Conservation (phyloP, 2,888 invertebrate genomes). For the Drosophila borborema region DNA sequence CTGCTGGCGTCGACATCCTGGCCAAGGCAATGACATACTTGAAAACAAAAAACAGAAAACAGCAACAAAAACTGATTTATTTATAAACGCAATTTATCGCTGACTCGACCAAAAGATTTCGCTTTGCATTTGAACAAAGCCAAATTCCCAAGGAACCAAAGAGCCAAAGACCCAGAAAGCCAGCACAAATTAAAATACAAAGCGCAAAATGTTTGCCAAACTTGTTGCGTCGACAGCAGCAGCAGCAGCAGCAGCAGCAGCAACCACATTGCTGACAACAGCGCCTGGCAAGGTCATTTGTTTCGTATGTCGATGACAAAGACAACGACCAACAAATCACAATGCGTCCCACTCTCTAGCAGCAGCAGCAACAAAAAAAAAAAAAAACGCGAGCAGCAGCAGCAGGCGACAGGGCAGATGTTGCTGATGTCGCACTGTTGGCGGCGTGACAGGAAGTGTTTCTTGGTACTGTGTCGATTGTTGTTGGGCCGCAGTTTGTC, state of each 20-base stretch:
- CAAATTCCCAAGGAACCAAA: conserved; percentile 20
- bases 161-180: conserved; percentile 18
- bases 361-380: too few species aligned
- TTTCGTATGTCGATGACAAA: conserved; percentile 71
- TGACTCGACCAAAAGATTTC: conserved; percentile 50
- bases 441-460: conserved; percentile 68
- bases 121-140: conserved; percentile 58
- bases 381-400: too few species aligned
- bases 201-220: conserved; percentile 73
- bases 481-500: conserved; percentile 54
- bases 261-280: conserved; percentile 16
- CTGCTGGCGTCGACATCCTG: conserved; percentile 58
- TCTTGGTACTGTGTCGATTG: conserved; percentile 43
- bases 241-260: conserved; percentile 12
- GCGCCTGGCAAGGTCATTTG: conserved; percentile 71
- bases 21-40: conserved; percentile 49
- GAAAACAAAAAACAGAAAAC: not conserved
- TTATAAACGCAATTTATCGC: conserved; percentile 74
- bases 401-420: conserved; percentile 31
- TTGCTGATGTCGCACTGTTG: conserved; percentile 37
- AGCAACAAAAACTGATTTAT: conserved; percentile 66
- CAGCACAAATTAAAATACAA: conserved; percentile 60
- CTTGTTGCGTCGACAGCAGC: conserved; percentile 62
- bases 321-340: conserved; percentile 44
- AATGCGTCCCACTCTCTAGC: conserved; percentile 18